phyloP scores from a whole-genome alignment of 2,888 invertebrate species.

The Sipha maydis region DNA sequence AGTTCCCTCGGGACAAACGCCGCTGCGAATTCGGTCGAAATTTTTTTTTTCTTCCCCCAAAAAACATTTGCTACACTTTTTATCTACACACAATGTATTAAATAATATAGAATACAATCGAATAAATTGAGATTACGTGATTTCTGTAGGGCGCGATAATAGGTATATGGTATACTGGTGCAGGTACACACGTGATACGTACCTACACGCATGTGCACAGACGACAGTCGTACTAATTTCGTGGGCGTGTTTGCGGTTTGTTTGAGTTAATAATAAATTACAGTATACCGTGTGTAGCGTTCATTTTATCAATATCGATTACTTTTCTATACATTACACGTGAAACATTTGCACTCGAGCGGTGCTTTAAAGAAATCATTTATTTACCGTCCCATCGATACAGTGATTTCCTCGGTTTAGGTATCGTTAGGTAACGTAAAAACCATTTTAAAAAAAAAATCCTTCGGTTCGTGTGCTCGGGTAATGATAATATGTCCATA shows the following conservation, averaged over 20 bases:
- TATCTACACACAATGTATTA: neutral
- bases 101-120: neutral
- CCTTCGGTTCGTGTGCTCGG: no score
- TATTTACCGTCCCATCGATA: neutral
- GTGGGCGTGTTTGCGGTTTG: neutral
- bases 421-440: neutral
- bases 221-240: neutral
- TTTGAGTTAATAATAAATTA: neutral
- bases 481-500: no score
- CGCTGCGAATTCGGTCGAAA: neutral
- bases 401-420: neutral
- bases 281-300: no score
- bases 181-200: neutral
- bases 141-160: neutral
- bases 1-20: slow-evolving; percentile 24
- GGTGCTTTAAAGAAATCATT: no score
- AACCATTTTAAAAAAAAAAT: neutral
- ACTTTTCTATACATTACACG: no score
- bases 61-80: neutral
- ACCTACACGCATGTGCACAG: neutral
- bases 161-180: neutral
- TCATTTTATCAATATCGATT: no score
- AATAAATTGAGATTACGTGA: neutral
- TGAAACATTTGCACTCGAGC: no score
- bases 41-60: neutral